Percentiles rank a stretch among this genome's conserved stretches.
Conservation (phyloP, 2,797 vertebrate species). For the Peromyscus attwateri region DNA sequence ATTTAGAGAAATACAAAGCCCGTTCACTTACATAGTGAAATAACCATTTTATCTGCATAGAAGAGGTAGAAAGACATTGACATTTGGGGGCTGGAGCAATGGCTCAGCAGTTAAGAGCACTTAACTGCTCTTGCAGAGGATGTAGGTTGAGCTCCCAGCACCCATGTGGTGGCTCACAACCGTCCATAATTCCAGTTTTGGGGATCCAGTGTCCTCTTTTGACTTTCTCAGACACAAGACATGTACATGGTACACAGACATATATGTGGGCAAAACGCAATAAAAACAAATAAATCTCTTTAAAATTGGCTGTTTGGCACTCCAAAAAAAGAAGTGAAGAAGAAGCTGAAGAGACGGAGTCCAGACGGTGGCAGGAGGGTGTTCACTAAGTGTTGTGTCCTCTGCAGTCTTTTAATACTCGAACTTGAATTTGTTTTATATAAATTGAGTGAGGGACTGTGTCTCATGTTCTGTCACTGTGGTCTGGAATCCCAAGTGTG, state of each 20-base stretch:
- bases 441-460: neutral
- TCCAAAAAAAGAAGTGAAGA: neutral
- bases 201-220: neutral
- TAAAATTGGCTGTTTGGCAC: neutral
- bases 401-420: neutral
- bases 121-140: neutral
- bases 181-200: neutral
- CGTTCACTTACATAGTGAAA: neutral
- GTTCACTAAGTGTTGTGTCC: neutral
- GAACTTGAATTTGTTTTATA: neutral
- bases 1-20: neutral
- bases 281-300: neutral
- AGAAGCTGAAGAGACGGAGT: neutral
- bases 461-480: neutral
- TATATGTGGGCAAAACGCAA: neutral
- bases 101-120: neutral
- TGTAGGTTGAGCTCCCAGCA: neutral
- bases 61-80: slow-evolving; percentile 1
- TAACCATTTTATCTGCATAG: neutral
- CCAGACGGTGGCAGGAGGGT: neutral
- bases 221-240: neutral
- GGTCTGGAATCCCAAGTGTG: neutral
- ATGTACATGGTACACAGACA: neutral
- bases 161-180: neutral
- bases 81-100: neutral